Evolutionary conservation across 1,140 invertebrate species (phyloP).

Genomic region (Zaprionus davidi): DNA sequence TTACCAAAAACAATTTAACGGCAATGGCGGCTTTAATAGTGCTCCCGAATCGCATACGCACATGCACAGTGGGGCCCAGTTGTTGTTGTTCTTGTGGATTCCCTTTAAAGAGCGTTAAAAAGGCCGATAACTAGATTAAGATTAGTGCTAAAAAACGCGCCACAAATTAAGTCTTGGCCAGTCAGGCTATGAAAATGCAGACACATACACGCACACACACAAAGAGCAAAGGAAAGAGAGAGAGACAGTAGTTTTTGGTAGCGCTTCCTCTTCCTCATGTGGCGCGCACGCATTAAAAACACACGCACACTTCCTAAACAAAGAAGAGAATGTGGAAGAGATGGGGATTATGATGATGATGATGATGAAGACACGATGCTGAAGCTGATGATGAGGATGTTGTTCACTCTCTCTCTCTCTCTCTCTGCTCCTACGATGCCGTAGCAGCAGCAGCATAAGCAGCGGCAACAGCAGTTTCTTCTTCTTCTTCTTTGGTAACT

Average conservation of each 20-base stretch:
- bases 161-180: constrained; percentile 21
- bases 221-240: constrained; percentile 1
- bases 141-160: constrained; percentile 37
- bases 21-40: constrained; percentile 23
- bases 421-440: constrained; percentile 26
- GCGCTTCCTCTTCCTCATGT: constrained; percentile 56
- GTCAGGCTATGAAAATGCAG: constrained; percentile 30
- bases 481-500: constrained; percentile 28
- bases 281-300: constrained; percentile 57
- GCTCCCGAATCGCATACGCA: constrained; percentile 9
- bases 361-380: constrained; percentile 11
- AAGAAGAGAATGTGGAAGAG: constrained; percentile 56
- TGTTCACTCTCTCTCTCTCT: constrained; percentile 15
- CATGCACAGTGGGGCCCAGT: constrained; percentile 14
- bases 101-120: constrained; percentile 37
- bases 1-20: constrained; percentile 19
- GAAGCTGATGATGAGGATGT: constrained; percentile 23
- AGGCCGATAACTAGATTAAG: constrained; percentile 41
- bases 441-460: constrained; percentile 16
- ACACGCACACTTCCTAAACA: constrained; percentile 54
- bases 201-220: constrained; percentile 11
- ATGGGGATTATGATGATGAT: constrained; percentile 29
- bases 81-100: constrained; percentile 21
- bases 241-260: constrained; percentile 49
- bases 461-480: constrained; percentile 13